These are phyloP conservation scores for Muschampia plurimacula DNA, from an alignment of 2,888 invertebrate genomes.

Conservation along the genomic window DNA sequence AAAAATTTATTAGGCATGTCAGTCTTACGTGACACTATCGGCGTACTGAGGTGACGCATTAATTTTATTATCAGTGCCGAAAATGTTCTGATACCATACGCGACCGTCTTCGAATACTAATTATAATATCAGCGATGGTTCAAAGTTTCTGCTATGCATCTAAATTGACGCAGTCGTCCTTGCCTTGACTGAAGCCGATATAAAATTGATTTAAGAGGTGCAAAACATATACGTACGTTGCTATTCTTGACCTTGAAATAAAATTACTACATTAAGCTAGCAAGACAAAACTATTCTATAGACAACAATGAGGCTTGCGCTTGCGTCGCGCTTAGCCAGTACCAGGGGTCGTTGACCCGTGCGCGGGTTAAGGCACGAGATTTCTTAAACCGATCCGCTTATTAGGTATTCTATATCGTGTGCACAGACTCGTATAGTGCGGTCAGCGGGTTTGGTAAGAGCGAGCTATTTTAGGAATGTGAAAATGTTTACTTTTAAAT, in stretches of 20 bases:
- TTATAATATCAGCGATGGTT: conserved; percentile 8
- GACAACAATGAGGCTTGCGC: conserved; percentile 79
- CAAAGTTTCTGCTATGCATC: conserved; percentile 6
- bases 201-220: neutral
- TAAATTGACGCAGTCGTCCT: conserved; percentile 11
- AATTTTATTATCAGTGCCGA: conserved; percentile 20
- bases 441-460: conserved; percentile 55
- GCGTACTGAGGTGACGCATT: conserved; percentile 16
- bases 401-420: conserved; percentile 76
- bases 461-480: conserved; percentile 59
- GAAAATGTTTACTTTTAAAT: conserved; percentile 48
- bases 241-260: conserved; percentile 60
- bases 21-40: conserved; percentile 27
- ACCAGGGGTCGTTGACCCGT: conserved; percentile 66
- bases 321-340: conserved; percentile 71
- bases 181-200: conserved; percentile 20
- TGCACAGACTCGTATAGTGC: conserved; percentile 44
- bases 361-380: conserved; percentile 76
- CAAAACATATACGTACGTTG: neutral
- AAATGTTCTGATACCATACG: conserved; percentile 20
- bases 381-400: conserved; percentile 81
- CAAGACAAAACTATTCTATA: conserved; percentile 63
- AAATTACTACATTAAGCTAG: conserved; percentile 52
- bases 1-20: neutral
- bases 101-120: conserved; percentile 16